Conservation (phyloP, 2,113 vertebrate genomes). For the Rhagologus leucostigma region DNA sequence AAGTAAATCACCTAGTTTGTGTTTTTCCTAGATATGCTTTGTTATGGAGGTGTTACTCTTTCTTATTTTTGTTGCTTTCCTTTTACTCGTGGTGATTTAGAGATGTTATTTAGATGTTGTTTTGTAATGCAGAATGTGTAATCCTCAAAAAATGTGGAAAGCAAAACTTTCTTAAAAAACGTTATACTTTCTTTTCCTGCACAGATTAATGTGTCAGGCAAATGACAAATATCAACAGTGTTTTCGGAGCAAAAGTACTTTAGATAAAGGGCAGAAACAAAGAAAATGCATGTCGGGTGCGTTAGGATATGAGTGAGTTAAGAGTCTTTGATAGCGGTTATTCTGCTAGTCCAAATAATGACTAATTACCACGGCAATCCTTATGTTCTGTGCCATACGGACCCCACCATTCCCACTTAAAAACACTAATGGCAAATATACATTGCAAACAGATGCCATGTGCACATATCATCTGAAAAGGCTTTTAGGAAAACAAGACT, state of each 20-base stretch:
- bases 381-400: slow-evolving; percentile 63
- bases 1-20: background rate
- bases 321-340: slow-evolving; percentile 44
- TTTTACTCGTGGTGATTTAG: background rate
- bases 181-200: background rate
- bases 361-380: slow-evolving; percentile 57
- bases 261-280: background rate
- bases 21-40: background rate
- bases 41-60: background rate
- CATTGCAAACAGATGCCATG: slow-evolving; percentile 61
- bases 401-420: slow-evolving; percentile 34
- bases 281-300: background rate
- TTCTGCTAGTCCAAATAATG: slow-evolving; percentile 64
- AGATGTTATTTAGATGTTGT: background rate
- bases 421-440: slow-evolving; percentile 62
- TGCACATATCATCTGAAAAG: slow-evolving; percentile 45
- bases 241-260: slow-evolving; percentile 26
- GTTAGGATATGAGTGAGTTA: slow-evolving; percentile 24
- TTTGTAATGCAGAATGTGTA: background rate
- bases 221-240: background rate
- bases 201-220: background rate
- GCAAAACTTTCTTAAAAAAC: background rate
- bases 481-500: slow-evolving; percentile 44
- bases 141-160: background rate
- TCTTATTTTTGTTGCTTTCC: background rate